Evolutionary conservation across 2,797 vertebrate species (phyloP), one percentile per base, ranked within the genome.

Genomic region (Artibeus jamaicensis): DNA sequence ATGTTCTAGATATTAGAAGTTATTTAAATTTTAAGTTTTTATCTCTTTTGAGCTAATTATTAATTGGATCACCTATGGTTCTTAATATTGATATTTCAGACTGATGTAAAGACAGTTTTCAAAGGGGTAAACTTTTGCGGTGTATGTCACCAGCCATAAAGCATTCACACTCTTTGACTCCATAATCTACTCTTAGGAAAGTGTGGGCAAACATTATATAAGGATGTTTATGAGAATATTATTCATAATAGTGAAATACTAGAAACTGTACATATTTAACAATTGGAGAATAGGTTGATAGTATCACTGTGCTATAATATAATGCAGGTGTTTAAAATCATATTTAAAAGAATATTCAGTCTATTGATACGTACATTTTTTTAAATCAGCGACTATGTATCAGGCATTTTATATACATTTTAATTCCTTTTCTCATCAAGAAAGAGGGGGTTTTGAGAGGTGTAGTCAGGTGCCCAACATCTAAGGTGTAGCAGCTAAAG

Each of bases 21-120:
- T 86, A 85, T 85, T 94, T 89, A 68, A 88, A 89, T 82, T 46
- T 89, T 96, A 76, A 65, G 22, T 48, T 85, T 94, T 92, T 77
- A 22, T 5, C 44, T 92, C 67, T 90, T 84, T 78, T 70, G 22
- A 76, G 16, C 44, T 95, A 68, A 70, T 76, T 85, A 88, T 65
- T 79, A 84, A 59, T 92, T 92, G 44, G 32, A 34, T 89, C 22
- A 78, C 12, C 16, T 91, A 2, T 85, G 55, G 11, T 83, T 97
- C 48, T 78, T 95, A 86, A 74, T 82, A 34, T 29, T 87, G 53
- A 48, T 90, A 68, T 73, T 95, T 95, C 48, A n/a, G 73, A 88
- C 83, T 77, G 55, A 3, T 44, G 53, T 89, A 62, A 94, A 94
- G 62, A 65, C 44, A 70, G 0, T 44, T 94, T 89, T 89, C 55